Conservation (phyloP, 1,140 invertebrate species). For the Drosophila ercepeae region DNA sequence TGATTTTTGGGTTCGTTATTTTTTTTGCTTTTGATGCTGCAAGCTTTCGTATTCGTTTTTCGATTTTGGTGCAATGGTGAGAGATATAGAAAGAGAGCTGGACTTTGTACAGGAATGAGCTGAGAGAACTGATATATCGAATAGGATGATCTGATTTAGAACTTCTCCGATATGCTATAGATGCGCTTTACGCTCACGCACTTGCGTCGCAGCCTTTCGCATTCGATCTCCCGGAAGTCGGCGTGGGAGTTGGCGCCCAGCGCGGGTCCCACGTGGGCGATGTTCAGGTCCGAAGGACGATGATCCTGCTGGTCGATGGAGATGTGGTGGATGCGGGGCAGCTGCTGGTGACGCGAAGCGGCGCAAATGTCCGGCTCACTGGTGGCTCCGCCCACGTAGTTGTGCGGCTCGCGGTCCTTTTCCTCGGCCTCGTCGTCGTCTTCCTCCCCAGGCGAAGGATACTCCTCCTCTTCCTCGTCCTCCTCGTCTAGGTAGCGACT, state of each 20-base stretch:
- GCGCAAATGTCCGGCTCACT: conserved; percentile 70
- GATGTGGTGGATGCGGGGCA: conserved; percentile 70
- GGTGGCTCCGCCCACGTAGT: conserved; percentile 45
- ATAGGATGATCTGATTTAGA: conserved; percentile 64
- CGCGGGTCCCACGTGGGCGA: conserved; percentile 24
- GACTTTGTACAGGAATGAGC: conserved; percentile 30
- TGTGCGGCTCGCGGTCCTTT: conserved; percentile 3
- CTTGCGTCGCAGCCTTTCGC: conserved; percentile 80
- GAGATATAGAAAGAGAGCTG: conserved; percentile 6
- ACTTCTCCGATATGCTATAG: conserved; percentile 83
- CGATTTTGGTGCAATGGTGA: conserved; percentile 36
- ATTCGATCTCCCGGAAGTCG: conserved; percentile 81
- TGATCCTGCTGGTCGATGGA: conserved; percentile 49
- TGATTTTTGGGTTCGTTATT: conserved; percentile 31
- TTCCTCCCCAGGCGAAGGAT: conserved; percentile 4
- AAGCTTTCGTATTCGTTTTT: conserved; percentile 18
- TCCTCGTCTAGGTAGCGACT: conserved; percentile 26
- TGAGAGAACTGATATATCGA: conserved; percentile 35
- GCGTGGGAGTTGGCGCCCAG: conserved; percentile 68
- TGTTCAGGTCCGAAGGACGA: conserved; percentile 41
- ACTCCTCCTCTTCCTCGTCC: conserved; percentile 34
- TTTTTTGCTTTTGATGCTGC: background rate
- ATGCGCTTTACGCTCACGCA: conserved; percentile 83
- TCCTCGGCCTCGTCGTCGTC: conserved; percentile 20
- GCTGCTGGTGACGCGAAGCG: conserved; percentile 44